Conservation (phyloP, 2,888 invertebrate species). For the Tachina fera region DNA sequence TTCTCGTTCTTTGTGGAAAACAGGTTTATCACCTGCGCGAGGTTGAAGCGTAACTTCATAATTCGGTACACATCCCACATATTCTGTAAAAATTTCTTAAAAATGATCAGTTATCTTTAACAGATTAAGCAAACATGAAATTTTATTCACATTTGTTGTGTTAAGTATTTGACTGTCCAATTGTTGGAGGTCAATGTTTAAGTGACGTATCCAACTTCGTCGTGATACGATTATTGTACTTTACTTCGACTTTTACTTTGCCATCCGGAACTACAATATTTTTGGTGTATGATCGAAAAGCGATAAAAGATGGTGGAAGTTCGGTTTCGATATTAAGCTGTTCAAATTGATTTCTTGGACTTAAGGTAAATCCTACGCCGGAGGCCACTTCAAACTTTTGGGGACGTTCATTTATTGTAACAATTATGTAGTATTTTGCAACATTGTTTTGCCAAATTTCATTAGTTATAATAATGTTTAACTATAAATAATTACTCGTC, state of each 20-base stretch:
- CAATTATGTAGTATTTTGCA: background rate
- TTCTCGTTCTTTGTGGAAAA: too few species aligned
- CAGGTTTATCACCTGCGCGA: accelerated
- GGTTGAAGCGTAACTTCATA: too few species aligned
- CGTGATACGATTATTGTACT: background rate
- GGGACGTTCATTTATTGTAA: slow-evolving; percentile 9
- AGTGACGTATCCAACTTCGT: background rate
- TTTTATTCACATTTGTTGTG: too few species aligned
- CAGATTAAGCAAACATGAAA: too few species aligned
- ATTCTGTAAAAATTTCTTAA: too few species aligned
- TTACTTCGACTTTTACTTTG: background rate
- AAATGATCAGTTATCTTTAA: too few species aligned
- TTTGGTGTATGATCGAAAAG: background rate
- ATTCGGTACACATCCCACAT: too few species aligned
- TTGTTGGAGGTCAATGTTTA: too few species aligned
- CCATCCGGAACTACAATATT: background rate
- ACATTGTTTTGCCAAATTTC: background rate
- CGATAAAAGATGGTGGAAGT: background rate
- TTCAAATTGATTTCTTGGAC: too few species aligned
- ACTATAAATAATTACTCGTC: too few species aligned
- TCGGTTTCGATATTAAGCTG: background rate
- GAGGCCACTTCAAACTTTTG: slow-evolving; percentile 3
- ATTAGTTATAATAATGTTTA: too few species aligned
- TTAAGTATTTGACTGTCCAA: background rate
- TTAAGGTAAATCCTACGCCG: too few species aligned